Evolutionary conservation across 2,113 vertebrate genomes (phyloP), one percentile per base, ranked within the genome.

Genomic region (Rhinolophus ferrumequinum): DNA sequence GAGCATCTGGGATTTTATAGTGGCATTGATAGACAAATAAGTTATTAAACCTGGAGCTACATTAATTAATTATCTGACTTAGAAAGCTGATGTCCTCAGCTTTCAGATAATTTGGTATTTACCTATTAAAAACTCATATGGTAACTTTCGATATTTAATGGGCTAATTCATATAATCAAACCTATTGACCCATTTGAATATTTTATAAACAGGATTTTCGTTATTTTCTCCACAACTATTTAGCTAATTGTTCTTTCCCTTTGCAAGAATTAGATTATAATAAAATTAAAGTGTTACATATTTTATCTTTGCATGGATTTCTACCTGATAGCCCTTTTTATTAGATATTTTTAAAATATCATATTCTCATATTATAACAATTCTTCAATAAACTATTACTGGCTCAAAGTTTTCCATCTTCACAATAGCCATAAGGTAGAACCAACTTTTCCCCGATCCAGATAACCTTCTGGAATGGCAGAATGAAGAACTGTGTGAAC

Each of bases 31-130:
- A 97, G 91, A 75, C 83, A 98, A 98, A 97, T 85, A 97, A 97
- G 97, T 97, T 97, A 98, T 96, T 96, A 97, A 98, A 97, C 44
- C 26, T 96, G 69, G 93, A 88, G 2, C 24, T 62, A 41, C 58
- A 97, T 95, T 98, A 98, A 98, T 97, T 96, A 98, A 95, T 98
- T 90, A 97, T 77, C 88, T 97, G 54, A 16, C 6, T 81, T 88
- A 80, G 70, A 96, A 98, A 97, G 52, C 26, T 50, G 79, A 88
- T 77, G 38, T 38, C 87, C 86, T 90, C 96, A 26, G 33, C 7
- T 94, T 94, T 80, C 79, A 28, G 33, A 64, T 86, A 93, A 67
- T 8, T 47, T 89, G 83, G 2, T 89, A 35, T 88, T 95, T 82
- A 95, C 62, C 41, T 92, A 1, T 73, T 77, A 88, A 87, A 94